These are phyloP conservation scores for Teleogryllus occipitalis DNA, from an alignment of 1,140 invertebrate species.

Conservation along the genomic window DNA sequence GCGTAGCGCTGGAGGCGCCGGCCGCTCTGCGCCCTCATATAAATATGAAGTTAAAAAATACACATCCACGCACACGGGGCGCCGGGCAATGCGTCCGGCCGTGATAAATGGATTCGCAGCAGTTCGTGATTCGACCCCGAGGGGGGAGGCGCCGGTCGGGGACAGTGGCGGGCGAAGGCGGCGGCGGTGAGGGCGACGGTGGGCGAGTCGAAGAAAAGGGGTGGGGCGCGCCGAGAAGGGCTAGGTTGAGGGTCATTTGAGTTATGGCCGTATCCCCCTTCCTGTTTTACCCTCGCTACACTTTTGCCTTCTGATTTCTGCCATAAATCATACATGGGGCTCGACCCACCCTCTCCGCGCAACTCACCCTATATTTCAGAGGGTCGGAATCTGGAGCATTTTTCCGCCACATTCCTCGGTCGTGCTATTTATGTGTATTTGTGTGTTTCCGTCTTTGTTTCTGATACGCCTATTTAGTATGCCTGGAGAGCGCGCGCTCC, in stretches of 20 bases:
- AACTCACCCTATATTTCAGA: neutral
- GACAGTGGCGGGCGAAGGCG: neutral
- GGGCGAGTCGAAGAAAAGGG: neutral
- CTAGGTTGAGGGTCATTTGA: slow-evolving; percentile 3
- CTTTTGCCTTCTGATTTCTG: slow-evolving; percentile 4
- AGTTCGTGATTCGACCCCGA: neutral
- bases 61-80: neutral
- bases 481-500: neutral
- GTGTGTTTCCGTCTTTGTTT: neutral
- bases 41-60: slow-evolving; percentile 2
- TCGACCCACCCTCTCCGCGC: neutral
- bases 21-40: neutral
- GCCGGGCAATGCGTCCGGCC: neutral
- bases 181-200: no score
- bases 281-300: slow-evolving; percentile 3
- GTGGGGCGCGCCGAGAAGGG: neutral
- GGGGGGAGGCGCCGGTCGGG: neutral
- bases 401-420: neutral
- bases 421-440: neutral
- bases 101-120: neutral
- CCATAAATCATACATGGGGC: neutral
- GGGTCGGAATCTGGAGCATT: neutral
- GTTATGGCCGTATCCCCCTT: neutral
- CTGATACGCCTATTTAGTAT: neutral
- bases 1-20: neutral